These are phyloP conservation scores for Urophycis tenuis DNA, from an alignment of 2,797 vertebrate genomes.

Conservation along the genomic window DNA sequence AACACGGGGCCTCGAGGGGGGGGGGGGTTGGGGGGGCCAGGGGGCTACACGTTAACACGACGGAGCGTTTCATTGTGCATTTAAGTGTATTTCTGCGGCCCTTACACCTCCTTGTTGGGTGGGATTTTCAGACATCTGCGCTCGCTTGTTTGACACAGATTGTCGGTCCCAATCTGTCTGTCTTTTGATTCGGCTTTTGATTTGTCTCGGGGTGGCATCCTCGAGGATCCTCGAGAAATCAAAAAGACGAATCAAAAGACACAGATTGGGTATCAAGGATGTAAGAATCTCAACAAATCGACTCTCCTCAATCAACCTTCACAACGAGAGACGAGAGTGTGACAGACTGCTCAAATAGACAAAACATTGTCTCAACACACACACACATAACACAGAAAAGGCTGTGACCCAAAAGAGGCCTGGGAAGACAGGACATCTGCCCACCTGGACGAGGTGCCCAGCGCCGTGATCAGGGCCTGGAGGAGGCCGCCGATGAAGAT, in stretches of 20 bases:
- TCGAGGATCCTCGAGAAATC: no score
- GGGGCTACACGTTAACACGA: not conserved
- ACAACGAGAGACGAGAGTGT: not conserved
- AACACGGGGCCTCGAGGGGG: no score
- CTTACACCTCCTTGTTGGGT: not conserved
- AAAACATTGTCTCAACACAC: not conserved
- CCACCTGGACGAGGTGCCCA: conserved; percentile 96
- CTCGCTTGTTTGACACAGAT: not conserved
- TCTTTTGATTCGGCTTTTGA: no score
- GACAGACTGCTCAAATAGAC: not conserved
- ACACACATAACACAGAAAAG: not conserved
- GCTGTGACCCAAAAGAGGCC: not conserved
- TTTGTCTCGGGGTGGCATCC: no score
- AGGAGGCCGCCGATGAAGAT: conserved; percentile 86
- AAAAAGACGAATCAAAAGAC: not conserved
- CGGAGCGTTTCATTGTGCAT: not conserved
- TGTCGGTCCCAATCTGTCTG: no score
- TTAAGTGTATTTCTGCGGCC: not conserved
- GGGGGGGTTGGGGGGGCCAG: no score
- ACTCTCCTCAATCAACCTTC: not conserved
- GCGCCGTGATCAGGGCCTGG: conserved; percentile 90
- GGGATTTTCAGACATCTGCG: not conserved
- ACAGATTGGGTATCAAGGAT: no score
- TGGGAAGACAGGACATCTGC: not conserved
- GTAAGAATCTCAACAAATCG: not conserved